phyloP scores from a whole-genome alignment of 2,113 vertebrate genomes.

The Scatophagus argus region DNA sequence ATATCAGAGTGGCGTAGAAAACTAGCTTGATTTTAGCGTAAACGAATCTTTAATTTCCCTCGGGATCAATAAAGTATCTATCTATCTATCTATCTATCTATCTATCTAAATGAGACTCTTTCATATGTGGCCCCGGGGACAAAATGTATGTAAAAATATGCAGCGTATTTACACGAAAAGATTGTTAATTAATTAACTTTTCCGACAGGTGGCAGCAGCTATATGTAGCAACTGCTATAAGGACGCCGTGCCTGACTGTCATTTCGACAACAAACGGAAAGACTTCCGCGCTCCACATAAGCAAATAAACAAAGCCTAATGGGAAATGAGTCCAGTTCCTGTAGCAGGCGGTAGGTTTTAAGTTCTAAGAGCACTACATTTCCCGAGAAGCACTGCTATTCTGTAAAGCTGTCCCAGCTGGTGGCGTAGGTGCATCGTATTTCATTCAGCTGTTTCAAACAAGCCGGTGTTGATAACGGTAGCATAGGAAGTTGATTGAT shows the following conservation, averaged over 20 bases:
- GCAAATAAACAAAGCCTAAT: constrained; percentile 55
- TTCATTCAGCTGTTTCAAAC: constrained; percentile 59
- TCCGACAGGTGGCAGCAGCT: constrained; percentile 72
- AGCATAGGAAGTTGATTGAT: constrained; percentile 2
- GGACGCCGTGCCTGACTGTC: background rate
- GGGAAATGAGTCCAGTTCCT: constrained; percentile 64
- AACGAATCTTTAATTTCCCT: no score
- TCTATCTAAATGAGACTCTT: background rate
- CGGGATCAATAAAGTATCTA: no score
- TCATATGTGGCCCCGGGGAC: background rate
- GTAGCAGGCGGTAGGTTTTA: rapidly evolving
- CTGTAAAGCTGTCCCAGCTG: constrained; percentile 22
- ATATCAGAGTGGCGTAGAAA: no score
- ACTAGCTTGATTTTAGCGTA: background rate
- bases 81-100: no score
- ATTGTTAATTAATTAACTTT: background rate
- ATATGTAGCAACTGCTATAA: background rate
- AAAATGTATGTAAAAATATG: background rate
- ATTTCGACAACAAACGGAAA: constrained; percentile 11
- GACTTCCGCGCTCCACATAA: constrained; percentile 81
- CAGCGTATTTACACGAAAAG: background rate
- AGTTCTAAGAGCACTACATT: constrained; percentile 31
- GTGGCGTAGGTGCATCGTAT: constrained; percentile 26
- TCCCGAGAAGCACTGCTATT: constrained; percentile 39
- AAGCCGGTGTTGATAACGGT: background rate